phyloP scores from a whole-genome alignment of 2,888 invertebrate genomes.

The Hirtodrosophila confusa region DNA sequence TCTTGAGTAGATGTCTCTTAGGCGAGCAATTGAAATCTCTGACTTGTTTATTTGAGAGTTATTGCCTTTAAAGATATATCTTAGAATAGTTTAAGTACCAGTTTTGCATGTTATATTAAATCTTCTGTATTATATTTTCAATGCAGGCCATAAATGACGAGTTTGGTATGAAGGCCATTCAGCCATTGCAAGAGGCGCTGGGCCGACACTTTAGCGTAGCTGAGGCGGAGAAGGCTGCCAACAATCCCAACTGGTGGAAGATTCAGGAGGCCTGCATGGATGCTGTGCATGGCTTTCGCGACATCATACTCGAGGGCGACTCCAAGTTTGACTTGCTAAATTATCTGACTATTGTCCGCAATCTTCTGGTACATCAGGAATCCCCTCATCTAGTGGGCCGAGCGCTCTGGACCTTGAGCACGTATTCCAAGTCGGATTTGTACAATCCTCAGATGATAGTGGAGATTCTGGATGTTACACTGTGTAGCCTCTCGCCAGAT shows the following conservation, averaged over 20 bases:
- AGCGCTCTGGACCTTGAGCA: conserved; percentile 83
- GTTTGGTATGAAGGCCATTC: conserved; percentile 85
- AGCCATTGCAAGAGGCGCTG: conserved; percentile 86
- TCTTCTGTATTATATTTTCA: neutral
- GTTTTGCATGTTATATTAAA: neutral
- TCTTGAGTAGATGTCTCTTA: too few species aligned
- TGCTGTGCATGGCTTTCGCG: conserved; percentile 86
- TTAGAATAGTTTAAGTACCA: neutral
- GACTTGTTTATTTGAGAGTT: too few species aligned
- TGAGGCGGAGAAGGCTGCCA: conserved; percentile 84
- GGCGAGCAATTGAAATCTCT: too few species aligned
- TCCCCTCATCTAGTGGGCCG: conserved; percentile 82
- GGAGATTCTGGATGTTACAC: conserved; percentile 81
- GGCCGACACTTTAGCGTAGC: conserved; percentile 87
- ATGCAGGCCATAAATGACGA: conserved; percentile 85
- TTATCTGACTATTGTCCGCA: conserved; percentile 83
- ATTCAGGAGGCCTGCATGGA: conserved; percentile 88
- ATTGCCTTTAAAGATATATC: neutral
- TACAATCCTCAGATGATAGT: conserved; percentile 83
- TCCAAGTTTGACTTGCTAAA: conserved; percentile 83
- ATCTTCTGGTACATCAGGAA: conserved; percentile 80
- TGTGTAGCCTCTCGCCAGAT: conserved; percentile 80
- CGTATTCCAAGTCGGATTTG: conserved; percentile 82
- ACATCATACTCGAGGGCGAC: conserved; percentile 81
- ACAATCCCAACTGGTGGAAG: conserved; percentile 87